Percentiles rank a stretch among this genome's conserved stretches.
phyloP scores from a whole-genome alignment of 1,140 invertebrate genomes.

The Phymastichus coffea region DNA sequence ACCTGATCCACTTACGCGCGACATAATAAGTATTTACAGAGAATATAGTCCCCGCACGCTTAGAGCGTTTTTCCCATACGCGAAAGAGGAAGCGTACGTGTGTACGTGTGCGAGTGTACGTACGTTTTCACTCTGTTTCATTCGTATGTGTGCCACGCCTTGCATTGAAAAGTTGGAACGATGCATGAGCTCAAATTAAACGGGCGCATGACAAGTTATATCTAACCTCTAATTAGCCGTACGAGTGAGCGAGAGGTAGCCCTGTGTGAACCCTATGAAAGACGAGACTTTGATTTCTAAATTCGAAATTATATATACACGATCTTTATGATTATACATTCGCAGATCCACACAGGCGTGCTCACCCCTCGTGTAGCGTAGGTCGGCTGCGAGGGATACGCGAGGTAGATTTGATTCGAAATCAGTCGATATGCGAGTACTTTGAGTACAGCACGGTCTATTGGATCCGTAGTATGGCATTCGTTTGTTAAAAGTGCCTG shows the following conservation, averaged over 20 bases:
- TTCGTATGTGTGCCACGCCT: too few relatives aligned
- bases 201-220: conserved; percentile 54
- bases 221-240: conserved; percentile 57
- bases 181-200: conserved; percentile 51
- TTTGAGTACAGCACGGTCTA: background rate
- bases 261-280: conserved; percentile 25
- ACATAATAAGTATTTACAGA: conserved; percentile 22
- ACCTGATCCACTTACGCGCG: background rate
- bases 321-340: too few relatives aligned
- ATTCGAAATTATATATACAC: conserved; percentile 39
- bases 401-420: background rate
- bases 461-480: too few relatives aligned
- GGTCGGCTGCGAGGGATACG: background rate
- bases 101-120: conserved; percentile 24
- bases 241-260: conserved; percentile 40
- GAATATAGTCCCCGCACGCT: conserved; percentile 21
- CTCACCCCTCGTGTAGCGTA: background rate
- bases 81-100: conserved; percentile 34
- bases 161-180: conserved; percentile 41
- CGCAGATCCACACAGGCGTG: too few relatives aligned
- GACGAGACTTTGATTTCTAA: conserved; percentile 41
- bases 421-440: background rate
- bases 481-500: too few relatives aligned
- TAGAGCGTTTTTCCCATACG: conserved; percentile 50
- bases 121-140: background rate